A percentile compares a stretch with the other conserved stretches of the same genome.
Conservation (phyloP, 2,113 vertebrate genomes). For the Malaclemys terrapin region DNA sequence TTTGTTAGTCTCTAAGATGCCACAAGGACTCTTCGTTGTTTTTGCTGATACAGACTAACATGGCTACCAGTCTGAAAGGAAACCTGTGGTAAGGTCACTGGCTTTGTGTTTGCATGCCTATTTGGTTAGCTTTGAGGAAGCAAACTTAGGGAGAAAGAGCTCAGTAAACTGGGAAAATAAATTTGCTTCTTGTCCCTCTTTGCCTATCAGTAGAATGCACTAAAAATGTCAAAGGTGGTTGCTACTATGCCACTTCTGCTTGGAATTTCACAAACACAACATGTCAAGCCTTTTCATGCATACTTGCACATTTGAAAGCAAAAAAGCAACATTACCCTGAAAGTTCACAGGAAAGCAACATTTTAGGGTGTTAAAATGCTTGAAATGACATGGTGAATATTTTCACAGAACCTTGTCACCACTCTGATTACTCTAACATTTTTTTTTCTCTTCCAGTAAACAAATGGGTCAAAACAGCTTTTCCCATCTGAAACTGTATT, state of each 20-base stretch:
- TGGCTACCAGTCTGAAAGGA: too few species aligned
- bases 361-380: background rate
- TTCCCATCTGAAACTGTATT: background rate
- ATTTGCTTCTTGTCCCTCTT: background rate
- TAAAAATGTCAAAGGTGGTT: background rate
- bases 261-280: background rate
- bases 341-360: background rate
- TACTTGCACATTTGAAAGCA: background rate
- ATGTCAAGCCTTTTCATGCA: background rate
- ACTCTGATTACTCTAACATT: background rate
- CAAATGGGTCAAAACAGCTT: rapidly evolving
- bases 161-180: background rate
- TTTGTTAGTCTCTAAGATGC: too few species aligned
- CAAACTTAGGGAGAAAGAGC: background rate
- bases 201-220: background rate
- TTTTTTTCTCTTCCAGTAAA: background rate
- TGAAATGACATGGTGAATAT: background rate
- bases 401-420: background rate
- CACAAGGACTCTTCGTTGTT: too few species aligned
- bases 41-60: too few species aligned
- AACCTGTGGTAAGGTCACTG: background rate
- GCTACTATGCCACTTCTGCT: background rate
- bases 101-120: background rate
- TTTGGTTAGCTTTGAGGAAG: background rate
- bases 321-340: background rate